Evolutionary conservation across 2,888 invertebrate genomes (phyloP).

Genomic region (Mesoligia furuncula): DNA sequence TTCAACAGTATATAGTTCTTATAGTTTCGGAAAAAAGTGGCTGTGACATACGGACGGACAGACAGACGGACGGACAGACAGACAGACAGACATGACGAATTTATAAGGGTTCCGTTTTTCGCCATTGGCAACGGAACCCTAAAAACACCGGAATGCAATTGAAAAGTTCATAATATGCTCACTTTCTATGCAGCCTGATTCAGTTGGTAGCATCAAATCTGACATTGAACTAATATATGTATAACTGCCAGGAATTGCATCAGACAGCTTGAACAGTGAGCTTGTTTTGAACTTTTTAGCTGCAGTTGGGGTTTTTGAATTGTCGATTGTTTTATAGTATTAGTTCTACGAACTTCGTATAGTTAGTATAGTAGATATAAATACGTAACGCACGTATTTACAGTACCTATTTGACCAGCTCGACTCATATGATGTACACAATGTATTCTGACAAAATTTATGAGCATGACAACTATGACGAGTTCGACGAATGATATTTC

Average conservation of each 20-base stretch:
- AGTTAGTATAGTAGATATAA: too few relatives aligned
- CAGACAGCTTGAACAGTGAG: not conserved
- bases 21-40: too few relatives aligned
- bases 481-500: constrained; percentile 9
- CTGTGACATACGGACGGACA: too few relatives aligned
- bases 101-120: too few relatives aligned
- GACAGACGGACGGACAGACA: too few relatives aligned
- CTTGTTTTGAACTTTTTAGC: not conserved
- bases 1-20: too few relatives aligned
- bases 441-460: not conserved
- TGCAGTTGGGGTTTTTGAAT: not conserved
- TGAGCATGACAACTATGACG: not conserved
- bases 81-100: too few relatives aligned
- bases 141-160: not conserved
- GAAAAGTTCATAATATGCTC: not conserved
- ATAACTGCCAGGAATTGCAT: not conserved
- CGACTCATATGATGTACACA: not conserved
- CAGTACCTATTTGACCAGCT: not conserved
- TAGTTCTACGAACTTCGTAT: not conserved
- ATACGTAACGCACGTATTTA: too few relatives aligned
- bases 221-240: not conserved
- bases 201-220: not conserved
- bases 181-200: not conserved
- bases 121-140: too few relatives aligned
- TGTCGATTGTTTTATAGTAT: not conserved